A percentile compares a stretch with the other conserved stretches of the same genome.
Evolutionary conservation across 2,888 invertebrate species (phyloP).

Genomic region (Galerucella nymphaeae): DNA sequence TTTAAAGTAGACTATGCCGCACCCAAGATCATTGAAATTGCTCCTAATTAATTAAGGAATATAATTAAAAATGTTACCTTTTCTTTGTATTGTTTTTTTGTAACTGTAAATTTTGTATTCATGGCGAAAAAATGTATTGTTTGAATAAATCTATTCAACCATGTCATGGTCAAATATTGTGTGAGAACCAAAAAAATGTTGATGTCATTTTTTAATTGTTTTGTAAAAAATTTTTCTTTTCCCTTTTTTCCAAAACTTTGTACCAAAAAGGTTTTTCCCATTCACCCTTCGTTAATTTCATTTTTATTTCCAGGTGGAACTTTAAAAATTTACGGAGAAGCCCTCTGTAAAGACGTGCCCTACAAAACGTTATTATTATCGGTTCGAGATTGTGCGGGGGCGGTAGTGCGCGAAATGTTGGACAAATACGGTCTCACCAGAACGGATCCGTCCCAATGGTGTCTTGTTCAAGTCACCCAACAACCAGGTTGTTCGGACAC

Average conservation of each 20-base stretch:
- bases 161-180: neutral
- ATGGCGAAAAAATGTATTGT: neutral
- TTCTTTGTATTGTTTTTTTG: neutral
- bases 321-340: constrained; percentile 95
- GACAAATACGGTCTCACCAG: constrained; percentile 95
- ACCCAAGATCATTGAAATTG: constrained; percentile 2
- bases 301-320: constrained; percentile 75
- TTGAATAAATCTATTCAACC: neutral
- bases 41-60: neutral
- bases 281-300: too few species aligned
- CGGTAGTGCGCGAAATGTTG: constrained; percentile 95
- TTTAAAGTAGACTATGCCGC: neutral
- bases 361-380: constrained; percentile 97
- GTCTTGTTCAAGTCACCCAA: constrained; percentile 88
- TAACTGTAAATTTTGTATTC: neutral
- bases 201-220: neutral
- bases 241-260: too few species aligned
- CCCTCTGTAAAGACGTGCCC: constrained; percentile 95
- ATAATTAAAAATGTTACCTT: neutral
- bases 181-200: constrained; percentile 3
- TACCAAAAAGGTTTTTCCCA: too few species aligned
- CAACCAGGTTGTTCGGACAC: constrained; percentile 72
- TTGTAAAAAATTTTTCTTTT: too few species aligned
- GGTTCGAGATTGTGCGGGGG: constrained; percentile 90
- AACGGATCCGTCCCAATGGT: constrained; percentile 91